phyloP scores from a whole-genome alignment of 2,797 vertebrate species.

The Pangasius mekongensis region DNA sequence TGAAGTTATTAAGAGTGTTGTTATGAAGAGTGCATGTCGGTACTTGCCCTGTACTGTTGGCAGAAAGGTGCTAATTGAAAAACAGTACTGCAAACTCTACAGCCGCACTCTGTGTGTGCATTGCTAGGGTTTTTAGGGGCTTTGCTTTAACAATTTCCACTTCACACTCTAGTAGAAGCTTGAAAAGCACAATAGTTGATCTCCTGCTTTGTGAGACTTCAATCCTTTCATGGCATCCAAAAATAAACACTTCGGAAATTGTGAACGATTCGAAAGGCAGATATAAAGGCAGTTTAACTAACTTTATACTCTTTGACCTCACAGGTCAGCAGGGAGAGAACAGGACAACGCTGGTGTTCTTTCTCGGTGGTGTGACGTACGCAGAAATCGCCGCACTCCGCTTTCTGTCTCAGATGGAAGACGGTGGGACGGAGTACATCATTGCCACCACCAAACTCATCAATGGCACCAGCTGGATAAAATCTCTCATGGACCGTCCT shows the following conservation, averaged over 20 bases:
- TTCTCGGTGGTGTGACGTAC: slow-evolving; percentile 92
- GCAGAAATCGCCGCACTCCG: slow-evolving; percentile 94
- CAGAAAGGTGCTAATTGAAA: slow-evolving; percentile 44
- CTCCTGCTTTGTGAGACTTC: background rate
- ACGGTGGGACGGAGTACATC: slow-evolving; percentile 93
- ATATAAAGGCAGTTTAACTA: background rate
- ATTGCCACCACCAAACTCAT: slow-evolving; percentile 96
- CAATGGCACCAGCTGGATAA: slow-evolving; percentile 92
- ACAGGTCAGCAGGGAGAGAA: slow-evolving; percentile 96
- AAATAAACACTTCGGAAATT: background rate
- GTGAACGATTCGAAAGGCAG: background rate
- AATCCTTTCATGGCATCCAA: background rate
- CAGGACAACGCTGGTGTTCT: slow-evolving; percentile 92
- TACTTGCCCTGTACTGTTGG: slow-evolving; percentile 24
- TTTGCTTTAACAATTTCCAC: background rate
- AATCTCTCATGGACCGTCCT: slow-evolving; percentile 92
- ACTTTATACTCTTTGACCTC: background rate
- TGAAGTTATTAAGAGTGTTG: slow-evolving; percentile 1
- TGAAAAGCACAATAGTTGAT: background rate
- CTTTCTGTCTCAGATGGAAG: slow-evolving; percentile 96
- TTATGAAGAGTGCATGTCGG: slow-evolving; percentile 20
- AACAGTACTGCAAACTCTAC: background rate
- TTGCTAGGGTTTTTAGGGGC: background rate
- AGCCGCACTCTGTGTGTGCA: background rate
- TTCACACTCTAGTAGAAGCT: background rate